phyloP scores from a whole-genome alignment of 2,888 invertebrate species.

The Perdita meconis region DNA sequence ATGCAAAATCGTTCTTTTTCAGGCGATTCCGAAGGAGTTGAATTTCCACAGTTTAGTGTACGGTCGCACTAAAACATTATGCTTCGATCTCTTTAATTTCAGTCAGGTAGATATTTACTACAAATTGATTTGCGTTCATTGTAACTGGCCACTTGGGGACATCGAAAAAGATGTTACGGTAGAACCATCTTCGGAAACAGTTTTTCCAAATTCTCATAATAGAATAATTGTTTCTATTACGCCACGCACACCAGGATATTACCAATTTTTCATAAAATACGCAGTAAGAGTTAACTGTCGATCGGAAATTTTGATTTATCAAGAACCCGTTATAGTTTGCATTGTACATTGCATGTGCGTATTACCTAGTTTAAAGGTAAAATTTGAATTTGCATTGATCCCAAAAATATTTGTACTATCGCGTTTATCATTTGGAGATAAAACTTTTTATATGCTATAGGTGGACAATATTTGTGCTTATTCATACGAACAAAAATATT shows the following conservation, averaged over 20 bases:
- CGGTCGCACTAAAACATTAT: constrained; percentile 69
- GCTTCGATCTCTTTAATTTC: constrained; percentile 83
- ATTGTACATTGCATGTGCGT: constrained; percentile 77
- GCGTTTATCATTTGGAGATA: background rate
- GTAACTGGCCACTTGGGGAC: constrained; percentile 58
- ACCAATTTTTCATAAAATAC: constrained; percentile 80
- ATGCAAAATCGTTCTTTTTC: background rate
- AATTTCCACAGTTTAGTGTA: constrained; percentile 76
- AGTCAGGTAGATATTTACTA: constrained; percentile 82
- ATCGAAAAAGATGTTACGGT: constrained; percentile 68
- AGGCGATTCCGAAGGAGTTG: constrained; percentile 81
- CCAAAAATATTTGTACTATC: background rate
- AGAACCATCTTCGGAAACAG: constrained; percentile 69
- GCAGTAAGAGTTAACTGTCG: constrained; percentile 71
- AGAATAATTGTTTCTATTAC: constrained; percentile 76
- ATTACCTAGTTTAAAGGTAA: constrained; percentile 81
- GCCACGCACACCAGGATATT: constrained; percentile 76
- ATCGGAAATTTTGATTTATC: constrained; percentile 59
- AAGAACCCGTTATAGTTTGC: constrained; percentile 67
- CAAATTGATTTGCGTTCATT: constrained; percentile 69
- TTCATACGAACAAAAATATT: constrained; percentile 62
- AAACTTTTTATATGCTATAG: constrained; percentile 35
- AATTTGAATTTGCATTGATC: constrained; percentile 66
- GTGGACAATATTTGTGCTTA: constrained; percentile 62
- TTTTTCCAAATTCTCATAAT: constrained; percentile 75